These are phyloP conservation scores for Cepphus grylle DNA, from an alignment of 2,113 vertebrate genomes.

Conservation along the genomic window DNA sequence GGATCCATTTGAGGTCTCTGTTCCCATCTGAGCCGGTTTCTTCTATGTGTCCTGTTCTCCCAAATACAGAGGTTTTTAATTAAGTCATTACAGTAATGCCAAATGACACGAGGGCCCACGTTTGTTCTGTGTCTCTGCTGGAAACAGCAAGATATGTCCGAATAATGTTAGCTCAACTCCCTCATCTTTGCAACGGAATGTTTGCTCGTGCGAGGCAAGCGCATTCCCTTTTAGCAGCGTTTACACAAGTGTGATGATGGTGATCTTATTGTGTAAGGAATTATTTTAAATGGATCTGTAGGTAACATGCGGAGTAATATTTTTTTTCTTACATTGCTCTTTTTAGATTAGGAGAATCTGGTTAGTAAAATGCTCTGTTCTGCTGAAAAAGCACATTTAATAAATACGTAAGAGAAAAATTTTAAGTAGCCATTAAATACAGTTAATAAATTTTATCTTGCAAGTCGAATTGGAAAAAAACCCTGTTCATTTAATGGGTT, in stretches of 20 bases:
- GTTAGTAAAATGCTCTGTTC: neutral
- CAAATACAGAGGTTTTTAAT: neutral
- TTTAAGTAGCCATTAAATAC: conserved; percentile 53
- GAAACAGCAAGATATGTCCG: neutral
- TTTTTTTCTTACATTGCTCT: neutral
- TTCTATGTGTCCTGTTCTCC: neutral
- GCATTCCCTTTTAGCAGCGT: neutral
- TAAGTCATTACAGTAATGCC: neutral
- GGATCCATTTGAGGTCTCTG: neutral
- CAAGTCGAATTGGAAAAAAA: conserved; percentile 38
- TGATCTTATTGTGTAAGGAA: neutral
- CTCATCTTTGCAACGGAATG: neutral
- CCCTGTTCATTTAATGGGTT: conserved; percentile 48
- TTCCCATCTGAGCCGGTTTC: neutral
- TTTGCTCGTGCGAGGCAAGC: neutral
- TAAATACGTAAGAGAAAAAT: conserved; percentile 56
- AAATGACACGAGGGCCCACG: neutral
- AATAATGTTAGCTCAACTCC: neutral
- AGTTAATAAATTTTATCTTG: conserved; percentile 62
- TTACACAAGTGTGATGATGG: neutral
- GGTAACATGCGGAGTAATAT: neutral
- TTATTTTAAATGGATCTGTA: neutral
- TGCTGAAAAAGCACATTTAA: conserved; percentile 34
- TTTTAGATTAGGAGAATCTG: neutral
- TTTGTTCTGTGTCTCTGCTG: neutral